phyloP scores from a whole-genome alignment of 2,113 vertebrate species.

The Istiophorus platypterus region DNA sequence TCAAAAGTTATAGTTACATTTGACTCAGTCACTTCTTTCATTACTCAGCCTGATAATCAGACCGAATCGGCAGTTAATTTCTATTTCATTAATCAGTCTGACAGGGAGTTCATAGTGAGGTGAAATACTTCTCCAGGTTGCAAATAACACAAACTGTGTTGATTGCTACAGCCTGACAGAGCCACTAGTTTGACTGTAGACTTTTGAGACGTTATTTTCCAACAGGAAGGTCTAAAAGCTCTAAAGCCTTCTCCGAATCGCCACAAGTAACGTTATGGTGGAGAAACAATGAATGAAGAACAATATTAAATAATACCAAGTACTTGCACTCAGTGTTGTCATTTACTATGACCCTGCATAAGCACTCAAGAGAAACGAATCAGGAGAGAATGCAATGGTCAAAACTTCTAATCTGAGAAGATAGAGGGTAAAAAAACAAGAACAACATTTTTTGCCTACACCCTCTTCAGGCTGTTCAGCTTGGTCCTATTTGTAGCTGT shows the following conservation, averaged over 20 bases:
- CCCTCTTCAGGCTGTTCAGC: background rate
- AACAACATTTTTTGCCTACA: background rate
- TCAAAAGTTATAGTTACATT: no score
- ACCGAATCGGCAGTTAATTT: background rate
- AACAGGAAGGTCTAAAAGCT: background rate
- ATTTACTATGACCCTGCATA: background rate
- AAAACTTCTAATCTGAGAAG: background rate
- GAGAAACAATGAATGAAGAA: background rate
- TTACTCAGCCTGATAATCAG: background rate
- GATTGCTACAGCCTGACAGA: background rate
- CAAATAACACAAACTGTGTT: no score
- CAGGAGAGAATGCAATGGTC: background rate
- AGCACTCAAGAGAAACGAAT: background rate
- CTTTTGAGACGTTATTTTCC: background rate
- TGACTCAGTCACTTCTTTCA: no score
- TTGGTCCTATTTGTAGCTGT: background rate
- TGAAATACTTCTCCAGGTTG: background rate
- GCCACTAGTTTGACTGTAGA: background rate
- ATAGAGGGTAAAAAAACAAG: background rate
- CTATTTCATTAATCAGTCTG: background rate
- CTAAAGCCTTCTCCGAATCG: background rate
- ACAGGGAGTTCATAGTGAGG: background rate
- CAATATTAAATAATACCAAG: background rate
- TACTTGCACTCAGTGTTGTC: background rate
- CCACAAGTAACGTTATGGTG: background rate